Percentiles rank a stretch among this genome's conserved stretches.
Evolutionary conservation across 2,113 vertebrate genomes (phyloP).

Genomic region (Malurus alboscapulatus): DNA sequence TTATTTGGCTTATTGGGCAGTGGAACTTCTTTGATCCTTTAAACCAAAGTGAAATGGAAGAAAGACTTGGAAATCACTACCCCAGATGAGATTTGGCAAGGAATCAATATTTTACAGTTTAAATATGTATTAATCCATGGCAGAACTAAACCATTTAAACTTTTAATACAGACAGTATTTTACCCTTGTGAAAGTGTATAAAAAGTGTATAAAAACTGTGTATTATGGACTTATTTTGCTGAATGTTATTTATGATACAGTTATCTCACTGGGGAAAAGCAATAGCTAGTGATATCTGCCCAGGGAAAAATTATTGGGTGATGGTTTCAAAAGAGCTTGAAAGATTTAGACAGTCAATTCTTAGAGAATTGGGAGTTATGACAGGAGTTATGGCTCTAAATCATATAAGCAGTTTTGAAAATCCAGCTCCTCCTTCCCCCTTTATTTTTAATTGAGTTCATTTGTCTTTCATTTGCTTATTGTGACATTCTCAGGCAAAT

Average conservation of each 20-base stretch:
- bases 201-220: neutral
- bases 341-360: slow-evolving; percentile 48
- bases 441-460: slow-evolving; percentile 38
- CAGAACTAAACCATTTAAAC: slow-evolving; percentile 39
- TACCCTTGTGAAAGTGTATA: slow-evolving; percentile 1
- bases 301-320: slow-evolving; percentile 47
- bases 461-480: slow-evolving; percentile 49
- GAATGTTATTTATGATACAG: slow-evolving; percentile 18
- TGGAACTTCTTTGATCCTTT: slow-evolving; percentile 50
- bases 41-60: slow-evolving; percentile 44
- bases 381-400: slow-evolving; percentile 23
- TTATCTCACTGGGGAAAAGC: slow-evolving; percentile 13
- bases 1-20: slow-evolving; percentile 5
- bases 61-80: slow-evolving; percentile 7
- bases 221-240: slow-evolving; percentile 30
- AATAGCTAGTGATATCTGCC: neutral
- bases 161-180: slow-evolving; percentile 53
- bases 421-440: slow-evolving; percentile 14
- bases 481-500: neutral
- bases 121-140: slow-evolving; percentile 47
- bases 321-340: slow-evolving; percentile 36
- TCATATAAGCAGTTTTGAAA: slow-evolving; percentile 34
- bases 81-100: slow-evolving; percentile 40
- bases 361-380: slow-evolving; percentile 17
- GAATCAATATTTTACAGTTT: slow-evolving; percentile 46